Base-by-base conservation (phyloP, 2,113 vertebrate species). In the Atractosteus spatula region DNA sequence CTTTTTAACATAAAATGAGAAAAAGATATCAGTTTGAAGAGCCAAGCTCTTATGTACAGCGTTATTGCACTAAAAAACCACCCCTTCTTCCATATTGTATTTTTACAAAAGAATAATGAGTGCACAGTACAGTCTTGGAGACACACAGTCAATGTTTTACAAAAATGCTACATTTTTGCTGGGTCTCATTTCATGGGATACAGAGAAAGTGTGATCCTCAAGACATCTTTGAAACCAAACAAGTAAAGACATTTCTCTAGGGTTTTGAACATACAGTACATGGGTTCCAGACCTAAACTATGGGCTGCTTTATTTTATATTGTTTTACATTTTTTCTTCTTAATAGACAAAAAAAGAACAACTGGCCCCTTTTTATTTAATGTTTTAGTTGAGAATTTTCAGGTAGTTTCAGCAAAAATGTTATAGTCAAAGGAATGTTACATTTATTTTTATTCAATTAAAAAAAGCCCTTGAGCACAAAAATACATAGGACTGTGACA, bases 141-240 rank as follows among this genome's bases (percentile, higher is more conserved):
- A 91, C 90, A 91, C 90, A 92, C 89, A 91, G 85, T 91, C 90
- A 91, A 91, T 91, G 91, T 92, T 64, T 92, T 90, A 91, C 88
- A 93, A 87, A 90, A 92, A 90, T 92, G 91, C 91, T 93, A 93
- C 91, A 92, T 91, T 85, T 90, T 89, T 82, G 81, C 91, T 91
- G 91, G 91, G 91, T 93, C 89, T 91, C 87, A 83, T 88, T 90
- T 91, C 82, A 90, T 87, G 85, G 84, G 90, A 84, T 86, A 90
- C 90, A 92, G 87, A 90, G 88, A 91, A 79, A 85, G 89, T 91
- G 89, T 91, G 88, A 88, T 84, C 83, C 87, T 92, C 88, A 91
- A 90, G 87, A 92, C 87, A 77, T 86, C 61, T 73, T 29, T 79
- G 84, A 80, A 84, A 88, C 87, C 85, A 86, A 84, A 86, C 68